Conservation (phyloP, 2,113 vertebrate species). For the Anseranas semipalmata region DNA sequence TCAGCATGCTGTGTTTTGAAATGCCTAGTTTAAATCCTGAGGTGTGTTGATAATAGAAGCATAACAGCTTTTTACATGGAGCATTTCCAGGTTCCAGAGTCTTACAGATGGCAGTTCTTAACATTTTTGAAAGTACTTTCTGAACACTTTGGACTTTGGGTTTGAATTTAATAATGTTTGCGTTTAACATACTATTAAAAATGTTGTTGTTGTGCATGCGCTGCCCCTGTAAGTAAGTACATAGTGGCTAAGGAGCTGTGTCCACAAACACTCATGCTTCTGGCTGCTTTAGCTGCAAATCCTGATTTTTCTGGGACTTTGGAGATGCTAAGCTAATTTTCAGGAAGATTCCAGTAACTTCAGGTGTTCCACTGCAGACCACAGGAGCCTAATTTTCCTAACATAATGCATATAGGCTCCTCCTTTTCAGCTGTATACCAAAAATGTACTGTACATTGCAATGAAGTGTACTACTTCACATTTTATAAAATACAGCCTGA, state of each 20-base stretch:
- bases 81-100: neutral
- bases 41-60: neutral
- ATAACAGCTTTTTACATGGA: neutral
- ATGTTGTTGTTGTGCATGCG: fast-evolving
- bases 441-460: neutral
- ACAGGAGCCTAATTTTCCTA: neutral
- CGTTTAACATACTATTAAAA: neutral
- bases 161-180: neutral
- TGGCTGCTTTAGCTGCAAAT: neutral
- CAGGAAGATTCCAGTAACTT: neutral
- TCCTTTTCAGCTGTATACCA: neutral
- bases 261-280: neutral
- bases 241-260: neutral
- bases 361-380: neutral
- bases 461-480: neutral
- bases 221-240: neutral
- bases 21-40: slow-evolving; percentile 5
- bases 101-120: neutral
- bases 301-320: neutral
- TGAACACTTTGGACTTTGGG: neutral
- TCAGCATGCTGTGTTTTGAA: slow-evolving; percentile 14
- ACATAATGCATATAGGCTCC: fast-evolving
- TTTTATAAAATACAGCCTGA: neutral
- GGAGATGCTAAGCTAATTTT: neutral
- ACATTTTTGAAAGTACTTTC: neutral